Base-by-base conservation (phyloP, 1,140 invertebrate genomes). In the Caenorhabditis brenneri region DNA sequence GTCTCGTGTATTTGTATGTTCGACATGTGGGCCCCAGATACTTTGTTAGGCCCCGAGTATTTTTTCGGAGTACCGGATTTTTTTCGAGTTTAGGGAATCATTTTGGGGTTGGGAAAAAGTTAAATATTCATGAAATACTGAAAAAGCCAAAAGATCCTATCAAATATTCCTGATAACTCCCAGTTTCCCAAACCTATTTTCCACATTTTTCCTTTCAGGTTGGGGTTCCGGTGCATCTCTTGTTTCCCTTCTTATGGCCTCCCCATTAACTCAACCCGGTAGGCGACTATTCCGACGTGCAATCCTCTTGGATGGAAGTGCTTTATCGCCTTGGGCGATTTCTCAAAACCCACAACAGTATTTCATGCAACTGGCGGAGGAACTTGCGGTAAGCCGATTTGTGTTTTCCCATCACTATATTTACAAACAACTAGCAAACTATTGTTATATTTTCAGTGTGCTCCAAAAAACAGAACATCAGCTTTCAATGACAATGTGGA, bases 141-240 rank as follows among this genome's bases (percentile, higher is more conserved):
- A 4, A 4, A 46, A 46, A 46, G 16, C 4, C 42, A 12, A 9
- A 46, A 46, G 22, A 22, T n/a, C 1, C 49, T 51, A 51, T n/a
- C 49, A 4, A 0, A 51, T n/a, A 51, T 46, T 46, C 42, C 2
- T 1, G 22, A 51, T n/a, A 2, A 22, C 19, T n/a, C 0, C 16
- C n/a, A n/a, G n/a, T n/a, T n/a, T n/a, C n/a, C n/a, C n/a, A n/a
- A n/a, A n/a, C n/a, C n/a, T n/a, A n/a, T n/a, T n/a, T n/a, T n/a
- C n/a, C 16, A n/a, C 49, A n/a, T 1, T 16, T 39, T 48, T 22
- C 2, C 39, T 86, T 80, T 29, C 39, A 69, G 82, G 85, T 46
- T 91, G 90, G 90, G 90, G 89, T 33, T 88, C 89, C n/a, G 89
- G 89, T 16, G 89, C 90, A 2, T 84, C 89, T 19, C 83, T 90